Percentiles rank a stretch among this genome's conserved stretches.
Evolutionary conservation across 2,113 vertebrate species (phyloP).

Genomic region (Phrynocephalus versicolor): DNA sequence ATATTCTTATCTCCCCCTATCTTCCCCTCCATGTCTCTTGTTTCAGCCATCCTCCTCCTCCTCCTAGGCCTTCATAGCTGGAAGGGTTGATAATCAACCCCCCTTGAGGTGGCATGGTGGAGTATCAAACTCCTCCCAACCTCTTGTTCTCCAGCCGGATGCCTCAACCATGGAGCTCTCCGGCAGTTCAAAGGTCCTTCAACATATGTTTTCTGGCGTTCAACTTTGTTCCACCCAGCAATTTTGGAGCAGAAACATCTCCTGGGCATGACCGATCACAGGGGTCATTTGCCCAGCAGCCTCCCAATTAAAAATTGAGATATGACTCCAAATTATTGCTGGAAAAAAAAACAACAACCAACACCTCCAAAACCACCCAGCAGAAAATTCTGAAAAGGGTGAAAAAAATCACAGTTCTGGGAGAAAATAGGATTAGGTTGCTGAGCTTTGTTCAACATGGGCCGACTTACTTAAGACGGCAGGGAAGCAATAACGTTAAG

Average conservation of each 20-base stretch:
- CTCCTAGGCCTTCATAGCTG: too few species aligned
- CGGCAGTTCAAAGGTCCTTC: not conserved
- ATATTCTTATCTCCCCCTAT: not conserved
- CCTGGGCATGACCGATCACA: not conserved
- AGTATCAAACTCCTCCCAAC: too few species aligned
- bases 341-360: too few species aligned
- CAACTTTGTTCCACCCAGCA: not conserved
- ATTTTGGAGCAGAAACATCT: not conserved
- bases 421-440: constrained; percentile 19
- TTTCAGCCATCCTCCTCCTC: too few species aligned
- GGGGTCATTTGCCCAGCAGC: not conserved
- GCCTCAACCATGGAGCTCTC: too few species aligned
- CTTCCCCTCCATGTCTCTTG: too few species aligned
- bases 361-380: not conserved
- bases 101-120: too few species aligned
- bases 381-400: not conserved
- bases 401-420: not conserved
- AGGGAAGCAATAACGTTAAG: constrained; percentile 61
- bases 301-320: accelerated
- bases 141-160: too few species aligned
- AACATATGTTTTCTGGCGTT: not conserved
- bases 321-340: not conserved
- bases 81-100: too few species aligned
- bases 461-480: constrained; percentile 31
- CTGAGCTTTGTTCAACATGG: constrained; percentile 26